phyloP scores from a whole-genome alignment of 2,797 vertebrate genomes.

The Gymnoscopelus braueri region DNA sequence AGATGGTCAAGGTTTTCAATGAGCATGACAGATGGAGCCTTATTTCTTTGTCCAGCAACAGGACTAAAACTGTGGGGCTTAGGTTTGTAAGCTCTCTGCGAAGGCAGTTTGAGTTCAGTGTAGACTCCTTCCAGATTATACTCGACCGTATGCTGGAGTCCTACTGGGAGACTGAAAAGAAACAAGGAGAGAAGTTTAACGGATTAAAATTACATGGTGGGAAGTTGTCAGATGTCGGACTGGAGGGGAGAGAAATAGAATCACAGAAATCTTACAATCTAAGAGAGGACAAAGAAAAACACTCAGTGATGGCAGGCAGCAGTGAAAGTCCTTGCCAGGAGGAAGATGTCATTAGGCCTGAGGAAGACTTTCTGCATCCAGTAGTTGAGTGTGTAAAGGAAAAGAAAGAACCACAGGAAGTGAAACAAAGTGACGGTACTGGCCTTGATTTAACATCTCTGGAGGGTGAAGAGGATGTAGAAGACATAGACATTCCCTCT shows the following conservation, averaged over 20 bases:
- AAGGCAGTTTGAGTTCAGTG: constrained; percentile 97
- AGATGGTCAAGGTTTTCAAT: constrained; percentile 97
- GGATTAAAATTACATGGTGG: constrained; percentile 33
- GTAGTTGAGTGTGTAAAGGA: constrained; percentile 31
- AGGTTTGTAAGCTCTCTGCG: constrained; percentile 92
- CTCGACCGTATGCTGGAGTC: constrained; percentile 89
- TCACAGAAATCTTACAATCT: constrained; percentile 29
- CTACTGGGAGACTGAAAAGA: constrained; percentile 84
- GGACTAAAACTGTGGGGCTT: constrained; percentile 93
- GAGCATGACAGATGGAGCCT: constrained; percentile 95
- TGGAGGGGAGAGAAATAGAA: constrained; percentile 30
- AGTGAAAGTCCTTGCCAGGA: constrained; percentile 22
- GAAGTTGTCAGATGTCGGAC: constrained; percentile 44
- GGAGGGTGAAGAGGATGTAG: constrained; percentile 41
- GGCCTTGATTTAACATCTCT: constrained; percentile 19
- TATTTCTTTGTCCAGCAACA: constrained; percentile 95
- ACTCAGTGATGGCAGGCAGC: constrained; percentile 11
- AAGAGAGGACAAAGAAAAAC: constrained; percentile 35
- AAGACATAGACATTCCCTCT: constrained; percentile 42
- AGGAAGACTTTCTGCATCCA: constrained; percentile 34
- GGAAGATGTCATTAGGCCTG: constrained; percentile 29
- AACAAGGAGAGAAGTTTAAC: constrained; percentile 38
- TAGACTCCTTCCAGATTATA: constrained; percentile 97
- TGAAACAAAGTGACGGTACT: constrained; percentile 24
- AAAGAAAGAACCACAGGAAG: constrained; percentile 29